A percentile compares a stretch with the other conserved stretches of the same genome.
These are phyloP conservation scores for Strix aluco DNA, from an alignment of 2,113 vertebrate genomes.

Conservation along the genomic window DNA sequence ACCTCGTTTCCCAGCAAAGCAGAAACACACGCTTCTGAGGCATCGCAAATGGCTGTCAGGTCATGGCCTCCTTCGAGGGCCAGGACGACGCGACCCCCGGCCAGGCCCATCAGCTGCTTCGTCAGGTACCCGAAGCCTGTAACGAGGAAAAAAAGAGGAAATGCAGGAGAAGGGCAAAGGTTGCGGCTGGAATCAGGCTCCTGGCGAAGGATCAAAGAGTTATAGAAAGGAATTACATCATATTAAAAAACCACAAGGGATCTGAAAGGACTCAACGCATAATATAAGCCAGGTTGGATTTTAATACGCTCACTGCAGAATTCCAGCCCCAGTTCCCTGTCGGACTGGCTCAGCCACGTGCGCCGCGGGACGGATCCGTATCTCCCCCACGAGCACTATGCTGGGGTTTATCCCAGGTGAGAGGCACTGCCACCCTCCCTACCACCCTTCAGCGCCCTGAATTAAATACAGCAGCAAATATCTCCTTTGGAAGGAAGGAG, in stretches of 20 bases:
- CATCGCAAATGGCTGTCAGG: constrained; percentile 96
- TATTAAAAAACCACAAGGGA: constrained; percentile 64
- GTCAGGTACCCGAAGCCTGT: constrained; percentile 97
- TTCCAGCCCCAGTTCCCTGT: constrained; percentile 17
- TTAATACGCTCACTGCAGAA: constrained; percentile 54
- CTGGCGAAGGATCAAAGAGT: constrained; percentile 74
- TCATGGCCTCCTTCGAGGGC: constrained; percentile 97
- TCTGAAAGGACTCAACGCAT: constrained; percentile 50
- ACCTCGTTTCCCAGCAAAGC: constrained; percentile 96
- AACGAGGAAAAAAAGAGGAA: constrained; percentile 45
- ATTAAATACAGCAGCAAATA: neutral
- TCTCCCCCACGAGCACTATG: accelerated
- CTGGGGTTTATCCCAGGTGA: neutral
- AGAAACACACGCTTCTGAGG: constrained; percentile 95
- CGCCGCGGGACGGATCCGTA: neutral
- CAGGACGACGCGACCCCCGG: constrained; percentile 89
- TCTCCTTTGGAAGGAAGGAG: neutral
- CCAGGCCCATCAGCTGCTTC: constrained; percentile 96
- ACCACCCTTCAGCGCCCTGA: neutral
- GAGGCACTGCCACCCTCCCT: neutral
- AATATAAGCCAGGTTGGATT: constrained; percentile 74
- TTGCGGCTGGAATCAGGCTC: neutral
- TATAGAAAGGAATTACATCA: constrained; percentile 64
- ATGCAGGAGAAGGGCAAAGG: constrained; percentile 45
- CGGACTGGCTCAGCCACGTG: constrained; percentile 61